A percentile compares a stretch with the other conserved stretches of the same genome.
Evolutionary conservation across 2,797 vertebrate species (phyloP).

Genomic region (Delichon dasypus): DNA sequence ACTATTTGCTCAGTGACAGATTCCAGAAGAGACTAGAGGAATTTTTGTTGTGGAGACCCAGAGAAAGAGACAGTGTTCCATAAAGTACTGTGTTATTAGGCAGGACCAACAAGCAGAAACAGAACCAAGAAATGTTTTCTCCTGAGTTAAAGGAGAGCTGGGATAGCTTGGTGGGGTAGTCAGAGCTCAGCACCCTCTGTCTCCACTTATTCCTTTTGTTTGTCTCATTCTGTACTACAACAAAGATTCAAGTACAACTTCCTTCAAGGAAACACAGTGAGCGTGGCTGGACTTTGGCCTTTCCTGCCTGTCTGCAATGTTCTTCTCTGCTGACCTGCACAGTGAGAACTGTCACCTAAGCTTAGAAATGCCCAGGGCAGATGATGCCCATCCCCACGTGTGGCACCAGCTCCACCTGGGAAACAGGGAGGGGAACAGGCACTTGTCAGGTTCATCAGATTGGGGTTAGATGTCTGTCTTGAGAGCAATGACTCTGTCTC

Average conservation of each 20-base stretch:
- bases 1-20: neutral
- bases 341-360: neutral
- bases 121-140: neutral
- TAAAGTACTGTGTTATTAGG: neutral
- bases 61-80: neutral
- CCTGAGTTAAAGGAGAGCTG: neutral
- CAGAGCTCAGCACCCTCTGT: neutral
- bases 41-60: neutral
- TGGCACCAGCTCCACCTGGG: neutral
- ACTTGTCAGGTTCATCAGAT: neutral
- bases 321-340: neutral
- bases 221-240: neutral
- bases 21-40: neutral
- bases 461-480: neutral
- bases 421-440: neutral
- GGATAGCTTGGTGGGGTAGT: neutral
- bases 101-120: neutral
- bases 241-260: neutral
- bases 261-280: neutral
- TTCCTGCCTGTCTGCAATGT: neutral
- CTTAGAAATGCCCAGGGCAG: neutral
- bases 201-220: neutral
- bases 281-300: neutral
- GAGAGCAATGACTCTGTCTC: neutral
- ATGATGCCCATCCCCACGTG: accelerated